Conservation (phyloP, 2,888 invertebrate genomes). For the Oscheius sp. region DNA sequence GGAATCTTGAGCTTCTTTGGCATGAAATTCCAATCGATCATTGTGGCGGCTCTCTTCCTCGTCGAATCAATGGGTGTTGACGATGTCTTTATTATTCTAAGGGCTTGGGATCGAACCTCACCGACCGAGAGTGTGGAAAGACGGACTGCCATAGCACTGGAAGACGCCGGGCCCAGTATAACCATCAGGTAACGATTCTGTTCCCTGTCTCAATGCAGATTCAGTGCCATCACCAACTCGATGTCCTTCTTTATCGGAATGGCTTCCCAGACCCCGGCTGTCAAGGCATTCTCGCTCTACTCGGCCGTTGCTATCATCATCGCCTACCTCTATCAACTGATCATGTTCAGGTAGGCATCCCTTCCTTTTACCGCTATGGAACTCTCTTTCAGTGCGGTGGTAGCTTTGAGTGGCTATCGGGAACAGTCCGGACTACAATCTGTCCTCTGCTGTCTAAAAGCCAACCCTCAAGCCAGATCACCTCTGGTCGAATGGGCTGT, state of each 20-base stretch:
- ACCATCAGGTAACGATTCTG: constrained; percentile 60
- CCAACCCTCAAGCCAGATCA: constrained; percentile 51
- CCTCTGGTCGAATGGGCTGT: constrained; percentile 33
- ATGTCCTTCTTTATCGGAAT: constrained; percentile 59
- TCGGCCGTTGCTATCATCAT: constrained; percentile 51
- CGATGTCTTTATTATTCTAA: constrained; percentile 66
- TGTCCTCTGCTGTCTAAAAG: constrained; percentile 61
- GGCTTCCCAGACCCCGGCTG: constrained; percentile 66
- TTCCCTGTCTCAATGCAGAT: background rate
- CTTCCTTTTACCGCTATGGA: background rate
- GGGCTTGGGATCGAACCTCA: constrained; percentile 41
- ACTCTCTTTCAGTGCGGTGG: constrained; percentile 55
- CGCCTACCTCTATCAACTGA: constrained; percentile 53
- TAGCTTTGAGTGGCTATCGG: constrained; percentile 59
- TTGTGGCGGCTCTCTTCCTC: constrained; percentile 68
- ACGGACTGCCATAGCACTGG: constrained; percentile 59
- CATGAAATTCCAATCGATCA: constrained; percentile 66
- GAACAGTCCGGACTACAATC: constrained; percentile 54
- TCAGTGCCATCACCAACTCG: constrained; percentile 57
- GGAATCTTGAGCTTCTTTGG: constrained; percentile 58
- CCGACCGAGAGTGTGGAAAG: constrained; percentile 31
- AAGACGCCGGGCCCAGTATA: constrained; percentile 69
- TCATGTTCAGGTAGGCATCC: constrained; percentile 39
- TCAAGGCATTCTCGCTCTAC: constrained; percentile 67
- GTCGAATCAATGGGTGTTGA: constrained; percentile 71